These are phyloP conservation scores for Menidia beryllina DNA, from an alignment of 2,113 vertebrate genomes.

Conservation along the genomic window DNA sequence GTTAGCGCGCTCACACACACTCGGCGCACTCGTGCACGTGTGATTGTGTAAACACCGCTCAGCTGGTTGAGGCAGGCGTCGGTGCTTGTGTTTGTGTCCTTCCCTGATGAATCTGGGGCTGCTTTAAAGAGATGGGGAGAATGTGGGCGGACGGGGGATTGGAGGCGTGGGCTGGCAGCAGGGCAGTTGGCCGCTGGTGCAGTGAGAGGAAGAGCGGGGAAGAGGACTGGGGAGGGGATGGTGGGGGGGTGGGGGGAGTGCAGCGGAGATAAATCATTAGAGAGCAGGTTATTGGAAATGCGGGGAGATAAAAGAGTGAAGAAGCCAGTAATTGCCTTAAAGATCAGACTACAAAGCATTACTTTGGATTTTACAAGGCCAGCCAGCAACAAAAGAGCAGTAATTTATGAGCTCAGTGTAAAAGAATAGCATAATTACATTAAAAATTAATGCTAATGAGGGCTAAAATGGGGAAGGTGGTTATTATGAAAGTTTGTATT, in stretches of 20 bases:
- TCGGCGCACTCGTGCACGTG: constrained; percentile 28
- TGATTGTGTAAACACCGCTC: constrained; percentile 47
- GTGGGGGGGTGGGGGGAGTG: constrained; percentile 38
- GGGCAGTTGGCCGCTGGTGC: constrained; percentile 77
- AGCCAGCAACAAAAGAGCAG: constrained; percentile 98
- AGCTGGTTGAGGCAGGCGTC: constrained; percentile 41
- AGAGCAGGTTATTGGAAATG: constrained; percentile 92
- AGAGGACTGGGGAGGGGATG: constrained; percentile 30
- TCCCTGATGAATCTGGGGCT: constrained; percentile 65
- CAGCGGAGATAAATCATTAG: constrained; percentile 86
- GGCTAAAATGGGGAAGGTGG: constrained; percentile 99
- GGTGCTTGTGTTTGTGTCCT: constrained; percentile 51
- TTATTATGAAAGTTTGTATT: constrained; percentile 99
- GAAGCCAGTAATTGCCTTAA: constrained; percentile 99
- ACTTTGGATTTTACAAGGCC: constrained; percentile 99
- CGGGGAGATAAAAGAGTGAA: constrained; percentile 89
- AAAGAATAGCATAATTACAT: constrained; percentile 99
- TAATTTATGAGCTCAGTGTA: constrained; percentile 99
- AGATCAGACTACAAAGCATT: constrained; percentile 99
- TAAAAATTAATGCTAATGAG: constrained; percentile 99
- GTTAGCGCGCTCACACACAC: constrained; percentile 32
- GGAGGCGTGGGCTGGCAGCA: constrained; percentile 73
- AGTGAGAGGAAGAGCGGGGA: constrained; percentile 52
- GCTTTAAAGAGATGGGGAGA: constrained; percentile 63
- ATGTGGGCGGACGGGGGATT: constrained; percentile 67